Evolutionary conservation across 2,888 invertebrate species (phyloP), one percentile per base, ranked within the genome.

Genomic region (Philereme transversata): DNA sequence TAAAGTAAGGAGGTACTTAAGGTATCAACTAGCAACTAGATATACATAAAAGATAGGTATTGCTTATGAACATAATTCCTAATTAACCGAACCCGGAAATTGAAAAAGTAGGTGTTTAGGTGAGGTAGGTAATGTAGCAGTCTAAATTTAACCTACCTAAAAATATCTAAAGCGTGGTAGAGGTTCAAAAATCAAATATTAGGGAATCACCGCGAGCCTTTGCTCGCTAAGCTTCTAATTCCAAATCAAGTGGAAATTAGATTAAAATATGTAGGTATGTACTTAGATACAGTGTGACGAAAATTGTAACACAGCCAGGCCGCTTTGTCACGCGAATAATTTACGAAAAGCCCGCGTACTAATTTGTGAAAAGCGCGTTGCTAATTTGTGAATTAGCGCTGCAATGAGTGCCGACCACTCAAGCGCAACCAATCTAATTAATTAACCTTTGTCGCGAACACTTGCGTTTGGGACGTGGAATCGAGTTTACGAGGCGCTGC

Each of bases 351-450:
- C 51, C 40, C 33, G 34, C 38, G 49, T 11, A 7, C 44, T 46
- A 46, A 46, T 46, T 46, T 46, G 4, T 8, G 40, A 40, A 40
- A 40, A 40, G 52, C 55, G 55, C 54, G 59, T 60, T 69, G 73
- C 40, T 87, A 88, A 89, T 90, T 90, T 84, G 76, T 79, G 79
- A 90, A 89, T 90, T 90, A 90, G 80, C 78, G 79, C 76, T 78
- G 82, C 83, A 81, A 81, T 82, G 83, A 84, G 81, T 78, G 84
- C 75, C 74, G 75, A 77, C 81, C 88, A 87, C 87, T 88, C 86
- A 81, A 79, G 84, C 84, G 84, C 82, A 77, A 71, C 65, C 80
- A 83, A 90, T 88, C 82, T 80, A 83, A 87, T 90, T 88, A 87
- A 86, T 86, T 85, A 82, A 81, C 84, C 84, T 86, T 86, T 85